phyloP scores from a whole-genome alignment of 2,888 invertebrate genomes.

The Polymixis lichenea region DNA sequence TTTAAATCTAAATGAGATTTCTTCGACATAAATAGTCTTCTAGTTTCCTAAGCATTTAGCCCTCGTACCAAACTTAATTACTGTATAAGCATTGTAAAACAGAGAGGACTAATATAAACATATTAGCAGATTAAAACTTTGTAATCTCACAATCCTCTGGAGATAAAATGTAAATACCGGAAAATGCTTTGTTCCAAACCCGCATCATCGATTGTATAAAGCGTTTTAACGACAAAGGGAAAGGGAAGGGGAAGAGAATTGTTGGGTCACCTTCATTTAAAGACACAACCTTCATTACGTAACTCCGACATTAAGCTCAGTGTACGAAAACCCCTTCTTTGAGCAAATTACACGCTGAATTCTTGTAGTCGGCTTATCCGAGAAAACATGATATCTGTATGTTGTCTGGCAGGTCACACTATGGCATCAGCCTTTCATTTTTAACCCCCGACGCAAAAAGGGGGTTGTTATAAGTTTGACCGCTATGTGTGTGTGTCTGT shows the following conservation, averaged over 20 bases:
- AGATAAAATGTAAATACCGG: neutral
- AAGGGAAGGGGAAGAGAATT: no score
- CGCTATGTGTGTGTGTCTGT: no score
- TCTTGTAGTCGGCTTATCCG: neutral
- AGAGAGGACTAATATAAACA: neutral
- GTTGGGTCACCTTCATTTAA: conserved; percentile 22
- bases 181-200: conserved; percentile 10
- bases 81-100: neutral
- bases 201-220: conserved; percentile 28
- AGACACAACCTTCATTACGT: neutral
- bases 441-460: no score
- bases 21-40: neutral
- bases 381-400: neutral
- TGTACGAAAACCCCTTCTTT: conserved; percentile 1
- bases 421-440: neutral
- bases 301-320: neutral
- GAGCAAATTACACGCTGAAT: conserved; percentile 10
- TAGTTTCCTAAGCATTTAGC: neutral
- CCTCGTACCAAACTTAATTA: neutral
- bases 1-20: neutral
- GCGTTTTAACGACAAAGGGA: neutral
- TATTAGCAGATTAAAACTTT: neutral
- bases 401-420: neutral
- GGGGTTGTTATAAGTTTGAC: no score
- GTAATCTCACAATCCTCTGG: neutral